Conservation (phyloP, 2,888 invertebrate species). For the Volucella inflata region DNA sequence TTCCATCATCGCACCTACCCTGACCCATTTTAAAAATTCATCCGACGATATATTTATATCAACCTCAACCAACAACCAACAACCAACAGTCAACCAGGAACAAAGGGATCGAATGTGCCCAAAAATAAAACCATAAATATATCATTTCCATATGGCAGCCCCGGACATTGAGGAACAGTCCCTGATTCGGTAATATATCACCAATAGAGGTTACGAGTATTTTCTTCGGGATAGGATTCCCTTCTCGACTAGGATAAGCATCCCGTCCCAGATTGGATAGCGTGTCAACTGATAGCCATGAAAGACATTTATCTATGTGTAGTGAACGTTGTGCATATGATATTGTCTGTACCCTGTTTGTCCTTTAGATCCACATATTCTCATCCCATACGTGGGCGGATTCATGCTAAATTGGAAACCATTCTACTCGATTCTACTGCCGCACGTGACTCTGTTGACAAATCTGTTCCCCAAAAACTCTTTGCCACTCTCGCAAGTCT, state of each 20-base stretch:
- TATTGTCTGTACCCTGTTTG: conserved; percentile 39
- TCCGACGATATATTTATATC: conserved; percentile 21
- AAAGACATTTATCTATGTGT: conserved; percentile 67
- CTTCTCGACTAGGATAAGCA: conserved; percentile 52
- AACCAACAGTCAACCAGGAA: not conserved
- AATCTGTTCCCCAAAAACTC: conserved; percentile 67
- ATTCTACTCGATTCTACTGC: conserved; percentile 55
- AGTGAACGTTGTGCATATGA: conserved; percentile 55
- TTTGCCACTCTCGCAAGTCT: conserved; percentile 38
- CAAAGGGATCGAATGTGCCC: conserved; percentile 56
- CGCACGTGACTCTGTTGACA: conserved; percentile 74
- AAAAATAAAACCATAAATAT: conserved; percentile 75
- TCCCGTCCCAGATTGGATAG: conserved; percentile 65
- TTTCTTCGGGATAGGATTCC: conserved; percentile 58
- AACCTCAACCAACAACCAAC: not conserved
- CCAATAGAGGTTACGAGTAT: conserved; percentile 59
- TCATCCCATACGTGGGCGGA: conserved; percentile 52
- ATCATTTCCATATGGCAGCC: conserved; percentile 74
- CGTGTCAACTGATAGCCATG: conserved; percentile 74
- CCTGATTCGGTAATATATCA: conserved; percentile 73
- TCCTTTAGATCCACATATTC: conserved; percentile 35
- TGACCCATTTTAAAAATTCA: conserved; percentile 66
- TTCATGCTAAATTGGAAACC: conserved; percentile 75
- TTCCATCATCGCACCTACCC: conserved; percentile 40
- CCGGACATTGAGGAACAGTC: conserved; percentile 69